phyloP scores from a whole-genome alignment of 2,113 vertebrate species.

The Halcyon senegalensis region DNA sequence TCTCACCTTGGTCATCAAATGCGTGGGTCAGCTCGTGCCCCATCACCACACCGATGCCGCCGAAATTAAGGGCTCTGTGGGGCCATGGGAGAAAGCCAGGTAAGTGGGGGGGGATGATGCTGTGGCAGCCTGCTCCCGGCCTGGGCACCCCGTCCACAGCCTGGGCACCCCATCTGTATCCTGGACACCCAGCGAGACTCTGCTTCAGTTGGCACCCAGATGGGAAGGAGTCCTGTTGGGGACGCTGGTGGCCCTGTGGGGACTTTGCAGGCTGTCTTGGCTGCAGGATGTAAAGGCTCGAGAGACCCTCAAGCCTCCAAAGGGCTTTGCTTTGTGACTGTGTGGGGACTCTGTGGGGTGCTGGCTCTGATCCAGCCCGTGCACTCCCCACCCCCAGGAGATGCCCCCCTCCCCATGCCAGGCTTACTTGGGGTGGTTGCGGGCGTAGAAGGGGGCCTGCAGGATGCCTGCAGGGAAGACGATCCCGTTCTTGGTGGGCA shows the following conservation, averaged over 20 bases:
- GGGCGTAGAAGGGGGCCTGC: constrained; percentile 96
- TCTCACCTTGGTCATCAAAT: constrained; percentile 96
- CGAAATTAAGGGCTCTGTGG: constrained; percentile 93
- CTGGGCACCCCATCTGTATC: not conserved
- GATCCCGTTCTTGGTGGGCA: constrained; percentile 97
- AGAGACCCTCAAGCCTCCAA: not conserved
- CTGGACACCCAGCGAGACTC: not conserved
- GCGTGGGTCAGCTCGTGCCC: constrained; percentile 97
- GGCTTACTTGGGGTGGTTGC: constrained; percentile 91
- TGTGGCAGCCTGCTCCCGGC: not conserved
- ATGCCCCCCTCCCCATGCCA: not conserved
- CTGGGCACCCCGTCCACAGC: not conserved
- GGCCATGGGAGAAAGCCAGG: not conserved
- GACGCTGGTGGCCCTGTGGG: not conserved
- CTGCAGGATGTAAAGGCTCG: not conserved
- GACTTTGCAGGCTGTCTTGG: not conserved
- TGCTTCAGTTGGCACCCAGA: not conserved
- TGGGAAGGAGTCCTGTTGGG: not conserved
- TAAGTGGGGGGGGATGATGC: not conserved
- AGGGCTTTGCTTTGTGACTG: not conserved
- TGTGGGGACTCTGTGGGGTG: not conserved
- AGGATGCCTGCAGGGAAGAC: constrained; percentile 97
- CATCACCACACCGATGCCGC: constrained; percentile 97
- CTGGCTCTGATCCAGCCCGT: not conserved
- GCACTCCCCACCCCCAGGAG: not conserved